These are phyloP conservation scores for Lepidurus arcticus DNA, from an alignment of 1,140 invertebrate species.

Conservation along the genomic window DNA sequence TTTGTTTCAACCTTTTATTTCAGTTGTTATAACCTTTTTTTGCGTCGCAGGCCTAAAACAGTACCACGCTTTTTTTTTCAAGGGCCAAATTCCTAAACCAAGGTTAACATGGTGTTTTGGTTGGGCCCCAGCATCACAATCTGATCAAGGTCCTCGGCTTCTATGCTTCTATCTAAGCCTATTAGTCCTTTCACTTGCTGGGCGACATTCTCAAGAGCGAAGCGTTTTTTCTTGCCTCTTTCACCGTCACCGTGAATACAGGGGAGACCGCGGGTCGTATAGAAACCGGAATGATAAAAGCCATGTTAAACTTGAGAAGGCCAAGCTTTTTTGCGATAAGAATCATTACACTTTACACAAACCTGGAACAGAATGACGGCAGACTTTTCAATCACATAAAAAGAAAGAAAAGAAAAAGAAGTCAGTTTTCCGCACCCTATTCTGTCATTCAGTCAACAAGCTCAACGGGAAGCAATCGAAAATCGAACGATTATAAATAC, in stretches of 20 bases:
- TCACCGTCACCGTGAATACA: not conserved
- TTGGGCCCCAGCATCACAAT: not conserved
- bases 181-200: conserved; percentile 8
- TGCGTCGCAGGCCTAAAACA: not conserved
- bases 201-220: not conserved
- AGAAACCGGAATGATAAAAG: not conserved
- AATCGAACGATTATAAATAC: no score
- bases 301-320: no score
- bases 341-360: no score
- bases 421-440: no score
- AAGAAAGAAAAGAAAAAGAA: no score
- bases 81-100: not conserved
- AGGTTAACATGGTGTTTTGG: not conserved
- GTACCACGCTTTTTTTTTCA: not conserved
- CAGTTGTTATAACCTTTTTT: no score
- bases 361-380: no score
- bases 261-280: not conserved
- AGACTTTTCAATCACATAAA: no score
- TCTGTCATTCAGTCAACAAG: no score
- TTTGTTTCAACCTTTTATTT: no score
- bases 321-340: no score
- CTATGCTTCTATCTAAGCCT: not conserved
- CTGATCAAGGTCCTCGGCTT: not conserved
- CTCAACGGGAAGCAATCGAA: no score
- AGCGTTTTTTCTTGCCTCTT: not conserved